Base-by-base conservation (phyloP, 2,113 vertebrate species). In the Coreoperca whiteheadi region DNA sequence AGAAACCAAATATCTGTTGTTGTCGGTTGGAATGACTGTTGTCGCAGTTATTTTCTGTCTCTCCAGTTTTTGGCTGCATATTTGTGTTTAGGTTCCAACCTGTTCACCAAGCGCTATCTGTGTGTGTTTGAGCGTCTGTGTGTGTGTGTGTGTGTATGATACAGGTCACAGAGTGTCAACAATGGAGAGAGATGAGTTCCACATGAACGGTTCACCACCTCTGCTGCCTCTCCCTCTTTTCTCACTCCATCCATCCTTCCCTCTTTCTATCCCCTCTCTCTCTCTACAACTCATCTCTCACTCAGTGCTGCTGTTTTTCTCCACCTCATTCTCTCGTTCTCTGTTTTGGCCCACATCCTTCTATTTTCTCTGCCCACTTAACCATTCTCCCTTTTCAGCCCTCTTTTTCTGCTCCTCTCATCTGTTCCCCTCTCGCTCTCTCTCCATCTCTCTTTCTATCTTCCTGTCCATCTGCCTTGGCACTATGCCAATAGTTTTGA, bases 151-250 rank as follows among this genome's bases (percentile, higher is more conserved):
- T 72, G 75, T 68, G 68, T 50, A 15, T 50, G 91, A 87, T 88
- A 85, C 89, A 92, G 92, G 93, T 93, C 92, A 93, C 81, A 86
- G 90, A 85, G 81, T 91, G 90, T 93, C 91, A 93, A 94, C 93
- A 94, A 90, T 89, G 89, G 87, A 85, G 76, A 83, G 79, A 88
- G 92, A 93, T 93, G 79, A 92, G 93, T 93, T 93, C 87, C 88
- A 84, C 91, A 90, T 93, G 89, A 93, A 89, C 37, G 87, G 89
- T 88, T 86, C 89, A 88, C 46, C 91, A 92, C 90, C 80, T 91
- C 63, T 72, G 68, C 81, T 78, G 74, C 79, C 66, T 67, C 69
- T 67, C 21, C 60, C 69, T 74, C 72, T 85, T 68, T 77, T 74
- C 79, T 80, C 79, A 30, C 28, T 87, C 69, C 70, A 71, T 82